Percentiles rank a stretch among this genome's conserved stretches.
These are phyloP conservation scores for Rhabdomys dilectus DNA, from an alignment of 2,113 vertebrate genomes.

Conservation along the genomic window DNA sequence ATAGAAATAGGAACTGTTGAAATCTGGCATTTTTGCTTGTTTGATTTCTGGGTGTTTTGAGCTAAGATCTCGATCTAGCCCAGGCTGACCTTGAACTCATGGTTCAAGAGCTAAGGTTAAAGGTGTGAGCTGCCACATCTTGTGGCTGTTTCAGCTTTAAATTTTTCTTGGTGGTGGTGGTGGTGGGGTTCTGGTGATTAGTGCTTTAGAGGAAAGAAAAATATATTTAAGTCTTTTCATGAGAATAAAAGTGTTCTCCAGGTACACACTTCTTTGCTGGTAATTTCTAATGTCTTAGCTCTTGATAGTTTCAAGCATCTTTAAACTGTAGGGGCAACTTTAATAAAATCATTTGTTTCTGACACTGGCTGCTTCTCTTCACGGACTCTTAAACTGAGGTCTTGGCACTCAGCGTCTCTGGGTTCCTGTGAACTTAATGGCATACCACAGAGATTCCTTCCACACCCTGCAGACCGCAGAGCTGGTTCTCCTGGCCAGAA, in stretches of 20 bases:
- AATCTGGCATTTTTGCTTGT: neutral
- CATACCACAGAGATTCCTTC: neutral
- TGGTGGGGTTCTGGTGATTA: neutral
- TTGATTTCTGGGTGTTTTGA: neutral
- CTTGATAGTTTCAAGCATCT: neutral
- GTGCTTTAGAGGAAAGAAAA: constrained; percentile 44
- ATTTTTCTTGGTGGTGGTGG: neutral
- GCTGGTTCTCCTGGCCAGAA: neutral
- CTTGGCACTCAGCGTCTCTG: neutral
- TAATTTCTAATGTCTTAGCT: constrained; percentile 11
- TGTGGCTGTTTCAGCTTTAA: neutral
- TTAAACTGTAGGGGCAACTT: constrained; percentile 1
- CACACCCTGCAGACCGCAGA: neutral
- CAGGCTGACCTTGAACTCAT: neutral
- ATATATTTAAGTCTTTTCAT: neutral
- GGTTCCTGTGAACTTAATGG: neutral
- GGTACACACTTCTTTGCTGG: neutral
- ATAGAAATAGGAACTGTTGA: constrained; percentile 1
- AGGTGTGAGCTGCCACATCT: neutral
- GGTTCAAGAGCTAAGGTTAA: no score
- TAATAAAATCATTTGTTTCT: constrained; percentile 22
- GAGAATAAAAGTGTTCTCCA: neutral
- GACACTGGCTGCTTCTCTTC: neutral
- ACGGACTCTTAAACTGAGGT: neutral
- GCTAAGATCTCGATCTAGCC: neutral